A percentile compares a stretch with the other conserved stretches of the same genome.
Evolutionary conservation across 1,140 invertebrate genomes (phyloP).

Genomic region (Megalopta genalis): DNA sequence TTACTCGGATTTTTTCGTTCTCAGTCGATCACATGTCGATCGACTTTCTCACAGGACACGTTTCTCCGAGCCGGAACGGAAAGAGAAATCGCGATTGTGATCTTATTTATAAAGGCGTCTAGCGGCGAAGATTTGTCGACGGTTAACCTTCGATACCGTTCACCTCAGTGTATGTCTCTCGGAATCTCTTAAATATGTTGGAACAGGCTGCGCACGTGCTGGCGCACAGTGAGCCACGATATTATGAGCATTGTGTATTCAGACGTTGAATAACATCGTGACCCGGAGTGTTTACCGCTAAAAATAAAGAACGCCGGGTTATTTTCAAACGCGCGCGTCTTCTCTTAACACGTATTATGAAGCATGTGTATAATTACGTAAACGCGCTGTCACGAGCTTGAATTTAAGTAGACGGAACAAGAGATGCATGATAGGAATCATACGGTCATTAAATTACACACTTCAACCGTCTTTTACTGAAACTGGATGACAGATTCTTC

Average conservation of each 20-base stretch:
- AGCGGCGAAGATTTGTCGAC: constrained; percentile 1
- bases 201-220: background rate
- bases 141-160: constrained; percentile 14
- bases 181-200: background rate
- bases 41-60: constrained; percentile 35
- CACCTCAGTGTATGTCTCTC: background rate
- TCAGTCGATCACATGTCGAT: constrained; percentile 10
- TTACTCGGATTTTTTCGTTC: constrained; percentile 31
- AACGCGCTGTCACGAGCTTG: background rate
- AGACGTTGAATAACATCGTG: constrained; percentile 13
- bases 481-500: no score
- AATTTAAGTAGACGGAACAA: constrained; percentile 7
- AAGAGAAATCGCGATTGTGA: constrained; percentile 32
- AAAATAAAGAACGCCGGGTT: constrained; percentile 66
- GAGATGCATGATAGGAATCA: background rate
- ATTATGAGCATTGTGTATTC: background rate
- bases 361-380: constrained; percentile 51
- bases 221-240: background rate
- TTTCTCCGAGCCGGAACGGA: background rate
- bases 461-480: no score
- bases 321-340: constrained; percentile 62
- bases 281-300: constrained; percentile 27
- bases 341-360: constrained; percentile 12
- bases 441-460: no score
- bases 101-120: constrained; percentile 19